Evolutionary conservation across 2,797 vertebrate species (phyloP).

Genomic region (Melanotaenia boesemani): DNA sequence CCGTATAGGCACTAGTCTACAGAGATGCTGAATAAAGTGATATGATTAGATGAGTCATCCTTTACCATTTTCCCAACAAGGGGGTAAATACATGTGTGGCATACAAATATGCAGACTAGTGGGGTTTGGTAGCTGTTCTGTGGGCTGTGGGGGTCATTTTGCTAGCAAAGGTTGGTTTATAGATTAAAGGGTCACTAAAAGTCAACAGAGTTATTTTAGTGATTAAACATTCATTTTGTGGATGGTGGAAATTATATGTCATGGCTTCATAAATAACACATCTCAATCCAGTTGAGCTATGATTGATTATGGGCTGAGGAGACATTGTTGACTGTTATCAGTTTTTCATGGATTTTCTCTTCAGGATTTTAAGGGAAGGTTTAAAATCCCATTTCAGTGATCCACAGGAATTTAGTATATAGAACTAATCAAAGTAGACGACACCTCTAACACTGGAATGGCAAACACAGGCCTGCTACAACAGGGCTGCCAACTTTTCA

Average conservation of each 20-base stretch:
- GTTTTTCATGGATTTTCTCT: neutral
- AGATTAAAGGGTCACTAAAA: neutral
- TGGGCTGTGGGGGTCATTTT: neutral
- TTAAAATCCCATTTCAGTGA: too few relatives aligned
- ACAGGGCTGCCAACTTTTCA: too few relatives aligned
- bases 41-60: slow-evolving; percentile 11
- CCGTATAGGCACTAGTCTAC: neutral
- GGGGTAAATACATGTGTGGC: neutral
- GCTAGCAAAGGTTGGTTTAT: neutral
- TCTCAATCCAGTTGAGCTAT: neutral
- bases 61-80: slow-evolving; percentile 2
- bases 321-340: neutral
- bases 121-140: neutral
- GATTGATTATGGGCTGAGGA: neutral
- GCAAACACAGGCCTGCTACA: too few relatives aligned
- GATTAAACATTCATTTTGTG: neutral
- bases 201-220: neutral
- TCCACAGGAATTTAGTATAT: too few relatives aligned
- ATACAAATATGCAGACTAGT: neutral
- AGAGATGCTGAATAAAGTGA: slow-evolving; percentile 3
- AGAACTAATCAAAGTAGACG: too few relatives aligned
- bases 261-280: neutral
- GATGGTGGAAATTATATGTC: neutral
- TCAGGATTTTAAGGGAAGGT: too few relatives aligned
- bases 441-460: too few relatives aligned